Percentiles rank a stretch among this genome's conserved stretches.
Conservation (phyloP, 2,888 invertebrate species). For the Caenorhabditis wallacei region DNA sequence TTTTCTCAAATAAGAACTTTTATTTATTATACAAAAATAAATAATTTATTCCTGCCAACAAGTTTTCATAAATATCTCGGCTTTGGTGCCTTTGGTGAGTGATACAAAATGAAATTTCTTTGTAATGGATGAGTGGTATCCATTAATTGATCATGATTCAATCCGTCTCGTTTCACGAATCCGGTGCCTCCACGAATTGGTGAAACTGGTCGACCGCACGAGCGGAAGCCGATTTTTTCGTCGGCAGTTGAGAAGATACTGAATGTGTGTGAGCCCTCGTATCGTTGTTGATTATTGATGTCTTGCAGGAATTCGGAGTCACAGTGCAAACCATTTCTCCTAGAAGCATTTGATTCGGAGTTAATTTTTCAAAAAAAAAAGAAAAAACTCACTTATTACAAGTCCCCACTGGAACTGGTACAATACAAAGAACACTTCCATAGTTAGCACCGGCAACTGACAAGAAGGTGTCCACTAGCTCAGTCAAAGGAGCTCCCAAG, state of each 20-base stretch:
- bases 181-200: conserved; percentile 81
- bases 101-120: conserved; percentile 79
- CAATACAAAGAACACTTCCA: conserved; percentile 79
- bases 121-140: conserved; percentile 79
- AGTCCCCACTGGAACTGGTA: conserved; percentile 82
- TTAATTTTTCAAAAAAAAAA: not conserved
- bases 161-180: conserved; percentile 76
- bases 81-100: conserved; percentile 69
- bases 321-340: conserved; percentile 80
- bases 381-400: conserved; percentile 72
- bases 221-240: conserved; percentile 79
- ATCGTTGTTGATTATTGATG: conserved; percentile 77
- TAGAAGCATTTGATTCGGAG: conserved; percentile 39
- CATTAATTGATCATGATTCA: conserved; percentile 77
- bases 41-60: too few species aligned
- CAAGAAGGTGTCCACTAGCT: conserved; percentile 81
- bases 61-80: not conserved
- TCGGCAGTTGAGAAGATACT: conserved; percentile 81
- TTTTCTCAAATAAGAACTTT: not conserved
- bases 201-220: conserved; percentile 75
- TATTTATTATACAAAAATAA: not conserved
- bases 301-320: conserved; percentile 81
- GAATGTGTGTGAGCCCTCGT: conserved; percentile 80
- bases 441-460: conserved; percentile 83
- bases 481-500: conserved; percentile 80